Evolutionary conservation across 1,140 invertebrate species (phyloP).

Genomic region (Pseudomyrmex cubaensis): DNA sequence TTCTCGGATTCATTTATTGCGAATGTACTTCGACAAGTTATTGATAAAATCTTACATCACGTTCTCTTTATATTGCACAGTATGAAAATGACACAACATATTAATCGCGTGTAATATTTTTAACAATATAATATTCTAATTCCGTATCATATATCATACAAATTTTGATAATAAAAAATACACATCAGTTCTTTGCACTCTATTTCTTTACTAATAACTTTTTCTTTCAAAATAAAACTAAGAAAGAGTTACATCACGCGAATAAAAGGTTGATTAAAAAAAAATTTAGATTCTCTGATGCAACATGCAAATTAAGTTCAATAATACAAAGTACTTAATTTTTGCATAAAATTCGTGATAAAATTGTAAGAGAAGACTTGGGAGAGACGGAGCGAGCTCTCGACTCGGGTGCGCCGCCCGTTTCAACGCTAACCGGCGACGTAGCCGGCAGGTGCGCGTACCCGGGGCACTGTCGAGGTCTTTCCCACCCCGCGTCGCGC

Average conservation of each 20-base stretch:
- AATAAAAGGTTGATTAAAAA: no score
- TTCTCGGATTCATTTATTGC: background rate
- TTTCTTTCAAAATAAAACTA: no score
- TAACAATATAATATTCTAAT: no score
- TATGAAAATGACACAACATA: background rate
- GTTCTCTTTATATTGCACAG: background rate
- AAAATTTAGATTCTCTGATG: no score
- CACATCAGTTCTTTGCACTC: no score
- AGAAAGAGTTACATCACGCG: no score
- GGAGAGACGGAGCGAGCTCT: background rate
- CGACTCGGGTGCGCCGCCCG: background rate
- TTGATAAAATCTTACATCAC: background rate
- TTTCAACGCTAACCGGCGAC: constrained; percentile 3
- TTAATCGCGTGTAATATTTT: background rate
- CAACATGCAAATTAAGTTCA: no score
- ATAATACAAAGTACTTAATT: no score
- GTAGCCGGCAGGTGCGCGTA: constrained; percentile 25
- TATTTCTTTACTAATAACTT: no score
- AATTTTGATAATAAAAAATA: no score
- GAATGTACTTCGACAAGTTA: background rate
- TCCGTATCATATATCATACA: no score
- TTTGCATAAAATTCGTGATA: background rate
- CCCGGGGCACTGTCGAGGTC: constrained; percentile 43
- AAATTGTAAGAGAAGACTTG: background rate
- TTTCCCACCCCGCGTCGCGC: constrained; percentile 21